Evolutionary conservation across 2,888 invertebrate genomes (phyloP), one percentile per base, ranked within the genome.

Genomic region (Druceiella hillmani): DNA sequence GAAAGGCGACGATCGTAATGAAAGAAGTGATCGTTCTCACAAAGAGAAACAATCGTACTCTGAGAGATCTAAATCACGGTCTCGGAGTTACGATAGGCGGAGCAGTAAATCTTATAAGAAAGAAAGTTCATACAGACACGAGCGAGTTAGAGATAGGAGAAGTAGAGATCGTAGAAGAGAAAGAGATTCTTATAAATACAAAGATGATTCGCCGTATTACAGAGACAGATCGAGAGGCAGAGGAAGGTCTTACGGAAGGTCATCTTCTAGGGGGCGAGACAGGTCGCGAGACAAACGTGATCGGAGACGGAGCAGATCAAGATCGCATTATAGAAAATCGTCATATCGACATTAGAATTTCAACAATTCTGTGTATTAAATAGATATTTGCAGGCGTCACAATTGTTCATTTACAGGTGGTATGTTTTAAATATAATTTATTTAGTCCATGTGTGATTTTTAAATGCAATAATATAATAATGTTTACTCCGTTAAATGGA

Each of bases 151-250:
- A 17, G 27, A 13, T 51, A 59, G 41, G 61, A 59, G 48, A 58
- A 53, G 48, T 48, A 5, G 56, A 5, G 9, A 9, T 16, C 25
- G 9, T 37, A 14, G 36, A 37, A 26, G 44, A 46, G 13, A 41
- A 42, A 40, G 46, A 46, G 44, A 20, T n/a, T 7, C 22, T 20
- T n/a, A n/a, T n/a, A n/a, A n/a, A n/a, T n/a, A n/a, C n/a, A n/a
- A n/a, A n/a, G n/a, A n/a, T n/a, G n/a, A n/a, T n/a, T n/a, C n/a
- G 41, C 61, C 60, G 39, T 54, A 59, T 56, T 61, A 59, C 43
- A 55, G 59, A 38, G 48, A 53, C 36, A 50, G 55, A 53, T 52
- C 55, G 59, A 55, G 51, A 54, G 49, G 45, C 55, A 49, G 30
- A 46, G 46, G 41, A 45, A 45, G 45, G 45, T 38, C 25, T 31